Evolutionary conservation across 2,113 vertebrate genomes (phyloP).

Genomic region (Urocitellus parryii): DNA sequence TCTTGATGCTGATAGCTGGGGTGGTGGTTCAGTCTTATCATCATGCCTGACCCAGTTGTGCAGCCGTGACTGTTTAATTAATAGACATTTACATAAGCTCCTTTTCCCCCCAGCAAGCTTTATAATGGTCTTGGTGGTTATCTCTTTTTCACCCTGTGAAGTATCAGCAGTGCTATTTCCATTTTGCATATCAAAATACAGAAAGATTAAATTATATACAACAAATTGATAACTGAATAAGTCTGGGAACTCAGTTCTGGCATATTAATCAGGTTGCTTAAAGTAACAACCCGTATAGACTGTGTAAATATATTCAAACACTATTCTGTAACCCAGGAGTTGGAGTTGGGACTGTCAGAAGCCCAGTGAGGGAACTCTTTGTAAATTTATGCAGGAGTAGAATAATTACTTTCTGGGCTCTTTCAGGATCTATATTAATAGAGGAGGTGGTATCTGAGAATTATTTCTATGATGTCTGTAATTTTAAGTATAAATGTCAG

Average conservation of each 20-base stretch:
- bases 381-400: background rate
- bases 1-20: slow-evolving; percentile 46
- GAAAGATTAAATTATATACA: slow-evolving; percentile 77
- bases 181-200: slow-evolving; percentile 80
- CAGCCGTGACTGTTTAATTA: slow-evolving; percentile 77
- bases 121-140: slow-evolving; percentile 70
- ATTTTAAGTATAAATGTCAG: slow-evolving; percentile 77
- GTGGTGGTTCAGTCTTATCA: slow-evolving; percentile 27
- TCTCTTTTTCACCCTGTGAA: slow-evolving; percentile 70
- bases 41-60: slow-evolving; percentile 78
- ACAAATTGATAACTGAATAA: slow-evolving; percentile 76
- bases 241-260: slow-evolving; percentile 65
- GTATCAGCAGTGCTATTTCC: slow-evolving; percentile 71
- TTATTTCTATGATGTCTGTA: slow-evolving; percentile 64
- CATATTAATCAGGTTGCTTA: slow-evolving; percentile 75
- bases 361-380: slow-evolving; percentile 27
- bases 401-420: slow-evolving; percentile 35
- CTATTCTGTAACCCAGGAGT: slow-evolving; percentile 10
- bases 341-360: slow-evolving; percentile 41
- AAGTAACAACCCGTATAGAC: slow-evolving; percentile 57
- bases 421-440: slow-evolving; percentile 59
- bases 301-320: slow-evolving; percentile 66
- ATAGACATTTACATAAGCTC: slow-evolving; percentile 78
- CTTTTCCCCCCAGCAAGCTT: slow-evolving; percentile 67
- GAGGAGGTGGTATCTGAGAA: slow-evolving; percentile 31